Conservation (phyloP, 2,888 invertebrate genomes). For the Polyploca ridens region DNA sequence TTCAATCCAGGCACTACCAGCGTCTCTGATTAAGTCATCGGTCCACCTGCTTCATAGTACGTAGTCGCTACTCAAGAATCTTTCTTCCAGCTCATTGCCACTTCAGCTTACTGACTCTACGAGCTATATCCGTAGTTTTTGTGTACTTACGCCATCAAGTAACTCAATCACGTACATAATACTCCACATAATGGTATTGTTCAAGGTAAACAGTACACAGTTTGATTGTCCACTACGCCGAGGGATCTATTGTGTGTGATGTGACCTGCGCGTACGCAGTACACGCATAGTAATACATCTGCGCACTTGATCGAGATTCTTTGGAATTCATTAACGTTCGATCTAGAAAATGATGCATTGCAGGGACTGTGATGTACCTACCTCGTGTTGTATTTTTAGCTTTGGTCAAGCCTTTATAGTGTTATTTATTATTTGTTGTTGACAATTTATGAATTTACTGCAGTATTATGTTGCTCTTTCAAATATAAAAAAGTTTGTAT, state of each 20-base stretch:
- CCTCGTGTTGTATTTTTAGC: neutral
- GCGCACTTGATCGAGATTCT: constrained; percentile 9
- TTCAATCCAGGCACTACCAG: too few relatives aligned
- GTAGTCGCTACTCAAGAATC: too few relatives aligned
- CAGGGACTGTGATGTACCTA: neutral
- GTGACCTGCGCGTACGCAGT: constrained; percentile 32
- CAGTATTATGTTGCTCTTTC: too few relatives aligned
- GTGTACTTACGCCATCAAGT: constrained; percentile 22
- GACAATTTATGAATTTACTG: too few relatives aligned
- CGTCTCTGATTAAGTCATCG: too few relatives aligned
- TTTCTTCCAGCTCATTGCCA: too few relatives aligned
- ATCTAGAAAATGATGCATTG: neutral
- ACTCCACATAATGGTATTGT: constrained; percentile 39
- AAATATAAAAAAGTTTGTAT: too few relatives aligned
- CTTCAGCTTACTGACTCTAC: too few relatives aligned
- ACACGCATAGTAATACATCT: constrained; percentile 9
- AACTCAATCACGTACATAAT: constrained; percentile 52
- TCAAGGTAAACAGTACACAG: constrained; percentile 50
- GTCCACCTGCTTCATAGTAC: too few relatives aligned
- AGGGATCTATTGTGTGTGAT: constrained; percentile 33
- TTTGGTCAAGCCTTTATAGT: too few relatives aligned
- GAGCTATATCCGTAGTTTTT: neutral
- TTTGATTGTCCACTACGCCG: constrained; percentile 42
- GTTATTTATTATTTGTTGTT: too few relatives aligned
- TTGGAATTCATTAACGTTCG: neutral